Percentiles rank a stretch among this genome's conserved stretches.
phyloP scores from a whole-genome alignment of 2,113 vertebrate genomes.

The Nothobranchius furzeri region DNA sequence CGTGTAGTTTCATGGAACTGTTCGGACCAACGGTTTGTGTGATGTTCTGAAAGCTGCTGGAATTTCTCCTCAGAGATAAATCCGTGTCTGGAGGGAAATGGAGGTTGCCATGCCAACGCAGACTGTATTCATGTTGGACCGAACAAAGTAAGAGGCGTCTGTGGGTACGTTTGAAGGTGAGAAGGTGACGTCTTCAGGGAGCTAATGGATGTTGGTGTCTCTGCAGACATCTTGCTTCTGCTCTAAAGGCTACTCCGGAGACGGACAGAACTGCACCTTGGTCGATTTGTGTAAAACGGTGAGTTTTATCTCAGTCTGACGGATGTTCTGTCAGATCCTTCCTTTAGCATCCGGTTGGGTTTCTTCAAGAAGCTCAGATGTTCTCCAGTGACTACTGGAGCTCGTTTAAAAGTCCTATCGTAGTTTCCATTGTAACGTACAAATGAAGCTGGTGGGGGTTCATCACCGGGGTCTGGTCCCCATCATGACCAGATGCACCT shows the following conservation, averaged over 20 bases:
- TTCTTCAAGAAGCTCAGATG: no score
- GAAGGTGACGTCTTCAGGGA: neutral
- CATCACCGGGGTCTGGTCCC: no score
- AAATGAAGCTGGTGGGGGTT: no score
- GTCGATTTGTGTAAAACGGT: slow-evolving; percentile 84
- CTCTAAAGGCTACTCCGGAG: slow-evolving; percentile 78
- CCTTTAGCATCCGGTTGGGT: neutral
- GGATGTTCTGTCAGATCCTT: neutral
- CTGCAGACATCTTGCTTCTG: slow-evolving; percentile 86
- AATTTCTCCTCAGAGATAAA: slow-evolving; percentile 85
- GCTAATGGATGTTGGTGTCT: neutral
- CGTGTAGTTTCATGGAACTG: no score
- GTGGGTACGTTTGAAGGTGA: neutral
- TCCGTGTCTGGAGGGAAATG: slow-evolving; percentile 84
- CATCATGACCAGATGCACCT: no score
- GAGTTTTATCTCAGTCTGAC: neutral
- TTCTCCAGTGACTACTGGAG: no score
- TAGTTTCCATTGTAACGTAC: no score
- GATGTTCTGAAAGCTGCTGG: no score
- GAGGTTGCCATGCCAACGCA: slow-evolving; percentile 84
- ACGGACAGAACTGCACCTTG: slow-evolving; percentile 82
- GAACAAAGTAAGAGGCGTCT: slow-evolving; percentile 82
- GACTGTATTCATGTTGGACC: slow-evolving; percentile 90
- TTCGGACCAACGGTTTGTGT: no score
- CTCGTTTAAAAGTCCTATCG: no score